Base-by-base conservation (phyloP, 1,140 invertebrate species). In the Heliconius nattereri region DNA sequence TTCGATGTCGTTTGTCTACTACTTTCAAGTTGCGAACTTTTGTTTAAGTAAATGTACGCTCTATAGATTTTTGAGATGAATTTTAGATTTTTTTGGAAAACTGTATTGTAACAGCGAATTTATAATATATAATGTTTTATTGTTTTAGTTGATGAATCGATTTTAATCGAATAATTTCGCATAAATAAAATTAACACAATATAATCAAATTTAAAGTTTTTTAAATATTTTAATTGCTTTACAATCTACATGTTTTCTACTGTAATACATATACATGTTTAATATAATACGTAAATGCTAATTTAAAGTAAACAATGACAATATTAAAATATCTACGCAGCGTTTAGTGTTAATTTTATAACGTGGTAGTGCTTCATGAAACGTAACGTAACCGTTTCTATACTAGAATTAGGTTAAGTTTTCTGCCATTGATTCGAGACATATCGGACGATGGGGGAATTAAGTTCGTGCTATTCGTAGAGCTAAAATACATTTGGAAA, bases 231-330 rank as follows among this genome's bases (percentile, higher is more conserved):
- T 23, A 81, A 81, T 81, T 81, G 80, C 66, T 81, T 78, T 78
- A 75, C 73, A 49, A 71, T 35, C 66, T 76, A 80, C 75, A 70
- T 80, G 6, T 80, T 80, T 80, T 76, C 75, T 80, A 80, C 75
- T 76, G 26, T 91, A 89, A 89, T 82, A 35, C 83, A 81, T 88
- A 82, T 90, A 91, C 80, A 88, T 91, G 87, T 91, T 89, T 90
- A 86, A 86, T 91, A 93, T 91, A 86, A 89, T 89, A 86, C 82
- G 85, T 91, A 87, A 87, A 90, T 89, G 90, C 88, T 92, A 90
- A 92, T 90, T 86, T 88, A 91, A 91, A 91, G 79, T 89, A 92
- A 91, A 89, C 89, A 90, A 93, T 92, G 91, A 93, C 91, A 94
- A 94, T 94, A 93, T 92, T 94, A 91, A 91, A 86, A 89, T 90